Evolutionary conservation across 1,140 invertebrate genomes (phyloP).

Genomic region (Apis florea): DNA sequence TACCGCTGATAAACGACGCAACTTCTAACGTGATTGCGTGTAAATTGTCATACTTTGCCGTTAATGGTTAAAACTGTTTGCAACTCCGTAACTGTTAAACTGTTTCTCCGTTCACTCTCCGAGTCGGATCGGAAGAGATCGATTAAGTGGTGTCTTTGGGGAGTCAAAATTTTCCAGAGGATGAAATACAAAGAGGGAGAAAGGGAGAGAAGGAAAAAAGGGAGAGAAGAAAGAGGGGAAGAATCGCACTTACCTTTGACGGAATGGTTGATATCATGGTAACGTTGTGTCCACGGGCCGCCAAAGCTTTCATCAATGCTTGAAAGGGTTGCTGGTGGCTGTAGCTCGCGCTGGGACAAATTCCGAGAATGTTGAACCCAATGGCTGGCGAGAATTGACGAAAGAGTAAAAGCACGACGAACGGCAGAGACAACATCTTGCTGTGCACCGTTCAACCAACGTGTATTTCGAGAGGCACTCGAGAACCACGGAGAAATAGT

Average conservation of each 20-base stretch:
- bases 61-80: conserved; percentile 9
- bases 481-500: conserved; percentile 24
- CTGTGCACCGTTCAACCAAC: conserved; percentile 19
- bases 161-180: no score
- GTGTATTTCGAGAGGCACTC: conserved; percentile 9
- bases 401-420: conserved; percentile 33
- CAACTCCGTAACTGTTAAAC: background rate
- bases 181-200: background rate
- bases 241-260: conserved; percentile 71
- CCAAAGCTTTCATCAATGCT: conserved; percentile 82
- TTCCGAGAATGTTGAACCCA: conserved; percentile 73
- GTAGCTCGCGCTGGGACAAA: conserved; percentile 80
- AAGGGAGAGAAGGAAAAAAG: background rate
- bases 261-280: conserved; percentile 82
- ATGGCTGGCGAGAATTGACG: conserved; percentile 12
- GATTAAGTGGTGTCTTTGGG: no score
- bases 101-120: background rate
- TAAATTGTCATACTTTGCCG: conserved; percentile 7
- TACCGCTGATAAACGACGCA: conserved; percentile 16
- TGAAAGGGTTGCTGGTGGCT: conserved; percentile 84
- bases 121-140: background rate
- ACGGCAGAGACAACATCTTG: conserved; percentile 38
- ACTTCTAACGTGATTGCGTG: conserved; percentile 12
- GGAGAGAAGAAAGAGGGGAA: background rate
- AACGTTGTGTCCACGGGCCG: conserved; percentile 81